Base-by-base conservation (phyloP, 2,113 vertebrate species). In the Pycnonotus jocosus region DNA sequence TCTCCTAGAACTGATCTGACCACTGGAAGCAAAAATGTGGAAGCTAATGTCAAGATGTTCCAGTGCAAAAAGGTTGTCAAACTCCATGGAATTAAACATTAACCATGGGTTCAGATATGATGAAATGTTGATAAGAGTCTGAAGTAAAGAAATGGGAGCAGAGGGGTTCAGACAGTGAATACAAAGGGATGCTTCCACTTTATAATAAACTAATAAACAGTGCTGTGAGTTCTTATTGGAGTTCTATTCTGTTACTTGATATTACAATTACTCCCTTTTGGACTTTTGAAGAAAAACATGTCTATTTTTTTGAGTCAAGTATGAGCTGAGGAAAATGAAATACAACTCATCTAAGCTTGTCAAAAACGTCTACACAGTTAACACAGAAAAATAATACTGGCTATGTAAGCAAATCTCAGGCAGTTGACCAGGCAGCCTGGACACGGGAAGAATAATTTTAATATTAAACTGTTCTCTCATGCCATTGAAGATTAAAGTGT, bases 1-100 rank as follows among this genome's bases (percentile, higher is more conserved):
- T 60, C 71, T 53, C 42, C 28, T 18, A 45, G 22, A 73, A 60
- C 1, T 85, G 17, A 19, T 7, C 30, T 60, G 69, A 33, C 12
- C 30, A 47, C 30, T 24, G 27, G 42, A 56, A 11, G 25, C 16
- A 66, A 66, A 72, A 69, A 4, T 0, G 0, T 23, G 12, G 50
- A 73, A 66, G 11, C 9, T 31, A 40, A 85, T 2, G 3, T 58
- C 22, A 82, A 79, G 37, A 23, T 2, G 2, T 45, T 82, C 10
- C 77, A 91, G 15, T 25, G 31, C 19, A 77, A 80, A 80, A 76
- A 13, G 6, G 76, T 1, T 45, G 37, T 28, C 22, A n/a, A 48
- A 83, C 12, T 57, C 23, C 50, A 92, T 23, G 14, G 33, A 65
- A 42, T 31, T 23, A 81, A 89, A 74, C 5, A 19, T 13, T 42